Percentiles rank a stretch among this genome's conserved stretches.
phyloP scores from a whole-genome alignment of 2,113 vertebrate species.

The Datnioides undecimradiatus region DNA sequence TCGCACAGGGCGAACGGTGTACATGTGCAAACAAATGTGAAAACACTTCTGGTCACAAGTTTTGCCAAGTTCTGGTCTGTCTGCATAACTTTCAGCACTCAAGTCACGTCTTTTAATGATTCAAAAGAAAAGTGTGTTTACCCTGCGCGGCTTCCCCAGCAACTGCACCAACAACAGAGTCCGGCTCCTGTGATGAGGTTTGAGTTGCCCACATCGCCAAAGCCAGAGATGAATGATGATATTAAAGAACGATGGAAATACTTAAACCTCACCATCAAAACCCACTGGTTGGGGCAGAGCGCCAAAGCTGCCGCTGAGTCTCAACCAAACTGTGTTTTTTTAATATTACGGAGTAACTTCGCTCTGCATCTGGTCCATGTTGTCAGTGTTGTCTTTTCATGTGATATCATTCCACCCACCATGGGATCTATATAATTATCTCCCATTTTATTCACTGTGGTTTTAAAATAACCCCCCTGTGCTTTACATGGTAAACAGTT shows the following conservation, averaged over 20 bases:
- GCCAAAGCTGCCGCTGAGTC: constrained; percentile 58
- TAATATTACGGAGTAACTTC: constrained; percentile 40
- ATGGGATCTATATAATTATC: constrained; percentile 70
- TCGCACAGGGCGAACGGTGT: not conserved
- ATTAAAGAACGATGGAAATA: constrained; percentile 65
- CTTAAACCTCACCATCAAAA: constrained; percentile 64
- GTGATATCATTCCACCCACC: constrained; percentile 60
- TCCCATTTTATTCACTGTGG: constrained; percentile 60
- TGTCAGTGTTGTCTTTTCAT: constrained; percentile 69
- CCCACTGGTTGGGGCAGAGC: constrained; percentile 15
- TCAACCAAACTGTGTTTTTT: constrained; percentile 56
- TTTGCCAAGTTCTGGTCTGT: constrained; percentile 7
- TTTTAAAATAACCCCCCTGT: constrained; percentile 67
- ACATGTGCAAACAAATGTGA: constrained; percentile 2
- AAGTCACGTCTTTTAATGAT: constrained; percentile 27
- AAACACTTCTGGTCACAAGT: not conserved
- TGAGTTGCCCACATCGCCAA: constrained; percentile 52
- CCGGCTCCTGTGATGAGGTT: constrained; percentile 57
- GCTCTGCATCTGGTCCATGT: constrained; percentile 61
- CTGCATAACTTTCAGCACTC: constrained; percentile 20
- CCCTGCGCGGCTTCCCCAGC: constrained; percentile 17
- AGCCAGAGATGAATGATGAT: constrained; percentile 60
- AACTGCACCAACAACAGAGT: constrained; percentile 38
- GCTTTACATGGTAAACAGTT: constrained; percentile 39
- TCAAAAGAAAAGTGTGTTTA: constrained; percentile 53